Evolutionary conservation across 2,888 invertebrate genomes (phyloP), one percentile per base, ranked within the genome.

Genomic region (Dicyrtoma fusca): DNA sequence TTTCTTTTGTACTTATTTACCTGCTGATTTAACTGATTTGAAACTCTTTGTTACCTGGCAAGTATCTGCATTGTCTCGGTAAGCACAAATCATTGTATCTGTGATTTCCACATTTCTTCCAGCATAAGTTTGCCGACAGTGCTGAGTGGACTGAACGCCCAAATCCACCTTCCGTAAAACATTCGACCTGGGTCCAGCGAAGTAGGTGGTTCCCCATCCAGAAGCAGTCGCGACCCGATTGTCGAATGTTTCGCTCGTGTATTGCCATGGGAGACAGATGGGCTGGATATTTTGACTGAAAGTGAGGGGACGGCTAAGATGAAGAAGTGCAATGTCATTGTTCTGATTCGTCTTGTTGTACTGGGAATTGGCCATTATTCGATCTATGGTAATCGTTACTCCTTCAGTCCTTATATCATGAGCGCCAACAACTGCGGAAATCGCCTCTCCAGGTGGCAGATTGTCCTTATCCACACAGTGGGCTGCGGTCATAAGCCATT

Each of bases 301-400:
- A 10, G 34, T 70, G 6, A 81, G 74, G 1, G 78, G 77, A n/a
- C 65, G 68, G 11, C 71, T 66, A 13, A 85, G 76, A 69, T 81
- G 79, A 4, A 85, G 76, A 5, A 85, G 74, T 14, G 84, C 83
- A 42, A 85, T 83, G 76, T 85, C 85, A 74, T 84, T 83, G 63
- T 78, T 74, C 49, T 75, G 72, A 21, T 69, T 76, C 68, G 65
- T 62, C 10, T 70, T 65, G 62, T 77, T 70, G 61, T 78, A 78
- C 45, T 66, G 42, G 13, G 71, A 64, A 69, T 78, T 71, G 57
- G 74, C 71, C 44, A 76, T 75, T 14, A 72, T 51, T n/a, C 65
- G 59, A 42, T 75, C 74, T 4, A 74, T 73, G 0, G 68, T 25
- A 57, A 76, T 65, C 1, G 75, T 25, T 3, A 23, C 59, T 19